Base-by-base conservation (phyloP, 1,140 invertebrate genomes). In the Agrypnia vestita region DNA sequence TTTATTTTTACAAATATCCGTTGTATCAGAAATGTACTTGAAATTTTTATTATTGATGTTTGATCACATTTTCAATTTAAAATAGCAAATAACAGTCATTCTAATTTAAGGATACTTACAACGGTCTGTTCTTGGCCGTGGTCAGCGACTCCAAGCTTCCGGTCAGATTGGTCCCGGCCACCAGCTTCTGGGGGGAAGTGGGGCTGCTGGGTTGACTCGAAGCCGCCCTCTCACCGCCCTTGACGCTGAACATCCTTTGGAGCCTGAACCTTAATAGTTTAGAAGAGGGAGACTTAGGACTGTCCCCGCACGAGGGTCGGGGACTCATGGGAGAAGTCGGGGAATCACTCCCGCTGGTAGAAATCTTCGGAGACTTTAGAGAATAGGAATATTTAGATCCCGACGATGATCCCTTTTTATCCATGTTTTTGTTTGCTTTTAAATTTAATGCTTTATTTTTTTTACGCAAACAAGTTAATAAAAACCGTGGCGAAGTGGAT, bases 191-290 rank as follows among this genome's bases (percentile, higher is more conserved):
- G 46, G 82, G 79, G 15, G 82, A 80, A 8, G 79, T 83, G 4
- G 82, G 82, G 78, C 82, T 83, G 44, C 79, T 81, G 43, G 82
- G 82, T 67, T 83, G 82, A 46, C 79, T 83, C 13, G 72, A 56
- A 11, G 74, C 76, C 19, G 15, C 49, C 10, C 77, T 13, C 10
- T 59, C 59, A n/a, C 56, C 47, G 12, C 35, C 67, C 46, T 73
- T 62, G 6, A 80, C 73, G 56, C 82, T 83, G 46, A 83, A 79
- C 82, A 83, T 83, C 47, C 79, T 49, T 21, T 83, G 79, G 7
- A 83, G 74, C 8, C 82, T 72, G 61, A 79, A 83, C 4, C 76
- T 3, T 8, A 80, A 35, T 46, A 83, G 21, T 11, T 55, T 75
- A 25, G 75, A 56, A 25, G 61, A 79, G 19, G 82, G 82, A 35